Percentiles rank a stretch among this genome's conserved stretches.
Evolutionary conservation across 2,797 vertebrate genomes (phyloP).

Genomic region (Rallus crepitans): DNA sequence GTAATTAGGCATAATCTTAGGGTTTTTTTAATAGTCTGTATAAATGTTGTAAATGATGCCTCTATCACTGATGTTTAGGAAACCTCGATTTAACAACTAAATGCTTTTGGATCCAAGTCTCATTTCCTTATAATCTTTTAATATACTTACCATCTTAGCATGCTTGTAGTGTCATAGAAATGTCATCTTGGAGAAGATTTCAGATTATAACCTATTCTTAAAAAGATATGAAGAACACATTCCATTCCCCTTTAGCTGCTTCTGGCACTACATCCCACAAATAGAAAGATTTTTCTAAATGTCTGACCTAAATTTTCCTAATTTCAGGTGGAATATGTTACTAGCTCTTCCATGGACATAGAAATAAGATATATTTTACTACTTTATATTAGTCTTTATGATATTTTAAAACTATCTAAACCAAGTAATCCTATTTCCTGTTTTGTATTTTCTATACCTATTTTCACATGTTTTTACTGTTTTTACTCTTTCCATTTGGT

Average conservation of each 20-base stretch:
- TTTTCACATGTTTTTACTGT: not conserved
- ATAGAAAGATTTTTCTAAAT: not conserved
- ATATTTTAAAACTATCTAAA: constrained; percentile 1
- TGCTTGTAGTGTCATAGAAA: not conserved
- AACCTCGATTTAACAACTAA: not conserved
- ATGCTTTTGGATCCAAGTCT: not conserved
- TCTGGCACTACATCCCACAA: not conserved
- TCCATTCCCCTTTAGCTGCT: not conserved
- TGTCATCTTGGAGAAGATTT: not conserved
- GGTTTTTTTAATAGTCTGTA: not conserved
- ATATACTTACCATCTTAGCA: not conserved
- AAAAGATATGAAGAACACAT: not conserved
- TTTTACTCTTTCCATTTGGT: not conserved
- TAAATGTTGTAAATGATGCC: not conserved
- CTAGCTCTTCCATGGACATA: not conserved
- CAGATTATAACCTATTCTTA: not conserved
- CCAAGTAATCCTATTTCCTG: not conserved
- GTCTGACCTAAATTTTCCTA: not conserved
- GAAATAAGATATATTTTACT: not conserved
- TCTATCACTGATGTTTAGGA: not conserved
- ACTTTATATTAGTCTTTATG: not conserved
- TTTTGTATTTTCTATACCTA: not conserved
- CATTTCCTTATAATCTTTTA: constrained; percentile 13
- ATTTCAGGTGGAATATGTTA: not conserved
- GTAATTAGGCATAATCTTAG: not conserved